Evolutionary conservation across 53 echinoderm and acorn worm genomes (phyloP).

Genomic region (Luidia sarsii): DNA sequence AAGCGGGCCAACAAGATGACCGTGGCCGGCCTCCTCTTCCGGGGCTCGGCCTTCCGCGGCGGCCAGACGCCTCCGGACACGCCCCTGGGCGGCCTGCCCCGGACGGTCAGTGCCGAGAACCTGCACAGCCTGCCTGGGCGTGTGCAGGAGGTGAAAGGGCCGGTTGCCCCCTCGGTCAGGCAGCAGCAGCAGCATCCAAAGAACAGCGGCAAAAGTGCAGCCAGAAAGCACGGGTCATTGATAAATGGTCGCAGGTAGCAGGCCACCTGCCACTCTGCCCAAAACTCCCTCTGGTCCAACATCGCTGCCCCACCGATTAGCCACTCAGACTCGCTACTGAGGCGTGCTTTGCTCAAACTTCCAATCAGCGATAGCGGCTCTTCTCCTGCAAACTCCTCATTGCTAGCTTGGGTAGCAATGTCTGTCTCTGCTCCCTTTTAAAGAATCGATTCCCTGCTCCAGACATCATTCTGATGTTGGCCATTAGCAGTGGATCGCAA

Average conservation of each 20-base stretch:
- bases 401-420: background rate
- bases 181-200: background rate
- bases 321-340: background rate
- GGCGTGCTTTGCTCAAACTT: background rate
- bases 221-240: conserved; percentile 6
- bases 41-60: conserved; percentile 10
- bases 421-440: no score
- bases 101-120: conserved; percentile 32
- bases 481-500: background rate
- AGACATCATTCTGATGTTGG: background rate
- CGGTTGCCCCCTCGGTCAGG: background rate
- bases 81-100: background rate
- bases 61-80: conserved; percentile 16
- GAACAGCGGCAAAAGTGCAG: background rate
- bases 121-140: conserved; percentile 2
- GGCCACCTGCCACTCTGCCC: background rate
- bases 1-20: background rate
- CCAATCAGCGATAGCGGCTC: no score
- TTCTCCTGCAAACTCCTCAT: no score
- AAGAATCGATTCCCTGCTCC: no score
- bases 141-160: conserved; percentile 27
- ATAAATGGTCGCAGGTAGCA: conserved; percentile 29
- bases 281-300: no score
- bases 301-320: no score
- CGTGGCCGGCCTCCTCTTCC: conserved; percentile 36